Evolutionary conservation across 1,140 invertebrate genomes (phyloP).

Genomic region (Philopotamus ludificatus): DNA sequence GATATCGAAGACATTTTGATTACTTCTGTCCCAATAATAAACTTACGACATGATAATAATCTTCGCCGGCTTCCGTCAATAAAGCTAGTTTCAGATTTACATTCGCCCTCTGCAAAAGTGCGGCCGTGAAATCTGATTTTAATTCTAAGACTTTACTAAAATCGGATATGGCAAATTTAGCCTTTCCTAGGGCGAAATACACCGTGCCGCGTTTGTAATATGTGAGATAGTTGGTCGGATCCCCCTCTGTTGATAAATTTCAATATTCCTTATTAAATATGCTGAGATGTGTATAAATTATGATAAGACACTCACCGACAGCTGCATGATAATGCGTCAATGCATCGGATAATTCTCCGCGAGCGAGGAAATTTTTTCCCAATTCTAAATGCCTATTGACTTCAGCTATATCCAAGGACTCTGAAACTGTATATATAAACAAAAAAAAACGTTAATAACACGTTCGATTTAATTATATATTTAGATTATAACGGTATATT

Average conservation of each 20-base stretch:
- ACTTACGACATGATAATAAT: slow-evolving; percentile 85
- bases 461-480: too few species aligned
- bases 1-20: neutral
- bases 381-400: slow-evolving; percentile 91
- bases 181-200: slow-evolving; percentile 93
- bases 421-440: slow-evolving; percentile 57
- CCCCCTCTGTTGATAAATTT: slow-evolving; percentile 71
- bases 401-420: slow-evolving; percentile 68
- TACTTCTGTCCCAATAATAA: neutral
- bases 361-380: slow-evolving; percentile 85
- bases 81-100: slow-evolving; percentile 88
- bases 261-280: neutral
- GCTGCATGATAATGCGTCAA: slow-evolving; percentile 97
- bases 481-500: too few species aligned
- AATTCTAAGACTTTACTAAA: slow-evolving; percentile 87
- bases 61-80: slow-evolving; percentile 76
- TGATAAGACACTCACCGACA: slow-evolving; percentile 71
- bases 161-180: slow-evolving; percentile 92
- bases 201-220: slow-evolving; percentile 95
- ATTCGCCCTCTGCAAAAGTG: slow-evolving; percentile 81
- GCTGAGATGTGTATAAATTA: neutral
- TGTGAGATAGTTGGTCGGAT: slow-evolving; percentile 94
- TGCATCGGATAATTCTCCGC: slow-evolving; percentile 93
- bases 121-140: slow-evolving; percentile 92
- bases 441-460: too few species aligned